A percentile compares a stretch with the other conserved stretches of the same genome.
Evolutionary conservation across 2,888 invertebrate species (phyloP).

Genomic region (Eupithecia subumbrata): DNA sequence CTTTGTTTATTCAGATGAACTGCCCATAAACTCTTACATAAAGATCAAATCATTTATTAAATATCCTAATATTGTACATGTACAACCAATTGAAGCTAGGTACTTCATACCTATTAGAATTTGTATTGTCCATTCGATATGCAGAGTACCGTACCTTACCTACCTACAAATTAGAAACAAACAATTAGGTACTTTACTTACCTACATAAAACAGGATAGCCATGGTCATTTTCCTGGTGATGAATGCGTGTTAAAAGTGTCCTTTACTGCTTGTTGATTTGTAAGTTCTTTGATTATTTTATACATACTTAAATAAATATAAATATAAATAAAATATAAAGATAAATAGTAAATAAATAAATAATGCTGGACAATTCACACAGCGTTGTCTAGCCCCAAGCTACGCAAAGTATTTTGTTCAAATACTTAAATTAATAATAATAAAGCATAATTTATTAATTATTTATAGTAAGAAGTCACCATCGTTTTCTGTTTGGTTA

Average conservation of each 20-base stretch:
- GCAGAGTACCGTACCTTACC: no score
- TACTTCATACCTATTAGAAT: neutral
- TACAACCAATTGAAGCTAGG: no score
- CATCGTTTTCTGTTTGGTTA: neutral
- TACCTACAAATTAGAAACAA: neutral
- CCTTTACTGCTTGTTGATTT: neutral
- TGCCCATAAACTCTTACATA: conserved; percentile 43
- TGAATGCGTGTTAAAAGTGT: neutral
- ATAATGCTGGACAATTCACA: no score
- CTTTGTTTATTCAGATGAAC: conserved; percentile 46
- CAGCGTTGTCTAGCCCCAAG: no score
- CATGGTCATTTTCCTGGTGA: neutral
- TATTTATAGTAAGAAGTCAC: no score
- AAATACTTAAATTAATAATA: no score
- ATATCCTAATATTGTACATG: neutral
- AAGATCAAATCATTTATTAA: neutral
- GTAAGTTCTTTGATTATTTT: neutral
- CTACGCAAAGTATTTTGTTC: no score
- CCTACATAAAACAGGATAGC: neutral
- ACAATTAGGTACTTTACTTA: neutral
- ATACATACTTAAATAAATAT: no score
- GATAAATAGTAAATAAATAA: no score
- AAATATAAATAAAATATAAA: no score
- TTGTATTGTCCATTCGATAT: neutral
- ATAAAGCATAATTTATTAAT: no score